Conservation (phyloP, 2,797 vertebrate species). For the Mus spretus region DNA sequence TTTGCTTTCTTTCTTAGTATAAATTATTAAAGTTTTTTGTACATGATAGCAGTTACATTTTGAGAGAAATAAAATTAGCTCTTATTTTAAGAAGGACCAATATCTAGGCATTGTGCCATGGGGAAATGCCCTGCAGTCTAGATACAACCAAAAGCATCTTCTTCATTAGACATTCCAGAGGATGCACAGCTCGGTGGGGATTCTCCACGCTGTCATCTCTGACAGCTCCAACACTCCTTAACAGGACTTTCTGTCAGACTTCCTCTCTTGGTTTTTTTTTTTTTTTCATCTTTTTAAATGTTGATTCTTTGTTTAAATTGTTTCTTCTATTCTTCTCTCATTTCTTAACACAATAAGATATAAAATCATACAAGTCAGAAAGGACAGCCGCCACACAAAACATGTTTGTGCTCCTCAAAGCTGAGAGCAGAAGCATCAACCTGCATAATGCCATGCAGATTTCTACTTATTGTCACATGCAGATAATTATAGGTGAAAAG, state of each 20-base stretch:
- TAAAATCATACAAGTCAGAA: conserved; percentile 31
- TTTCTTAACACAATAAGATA: conserved; percentile 5
- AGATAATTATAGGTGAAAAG: background rate
- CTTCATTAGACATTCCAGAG: conserved; percentile 54
- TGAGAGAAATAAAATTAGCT: conserved; percentile 31
- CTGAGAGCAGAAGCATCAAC: fast-evolving
- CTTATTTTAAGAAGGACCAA: background rate
- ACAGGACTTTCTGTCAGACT: conserved; percentile 75
- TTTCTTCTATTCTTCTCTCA: conserved; percentile 36
- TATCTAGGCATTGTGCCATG: background rate
- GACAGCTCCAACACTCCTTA: conserved; percentile 68
- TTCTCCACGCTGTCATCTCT: conserved; percentile 54
- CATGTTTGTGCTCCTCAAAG: fast-evolving
- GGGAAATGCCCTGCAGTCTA: conserved; percentile 6
- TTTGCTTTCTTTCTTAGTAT: background rate
- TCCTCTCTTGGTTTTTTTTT: conserved; percentile 57
- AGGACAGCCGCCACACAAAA: background rate
- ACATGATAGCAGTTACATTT: background rate
- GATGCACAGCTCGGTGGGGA: background rate
- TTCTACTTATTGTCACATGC: background rate
- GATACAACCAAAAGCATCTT: background rate
- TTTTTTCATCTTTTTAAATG: conserved; percentile 67
- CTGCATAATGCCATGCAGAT: background rate
- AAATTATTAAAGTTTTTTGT: background rate
- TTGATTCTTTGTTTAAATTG: conserved; percentile 71